Percentiles rank a stretch among this genome's conserved stretches.
Conservation (phyloP, 2,113 vertebrate genomes). For the Megatriorchis doriae region DNA sequence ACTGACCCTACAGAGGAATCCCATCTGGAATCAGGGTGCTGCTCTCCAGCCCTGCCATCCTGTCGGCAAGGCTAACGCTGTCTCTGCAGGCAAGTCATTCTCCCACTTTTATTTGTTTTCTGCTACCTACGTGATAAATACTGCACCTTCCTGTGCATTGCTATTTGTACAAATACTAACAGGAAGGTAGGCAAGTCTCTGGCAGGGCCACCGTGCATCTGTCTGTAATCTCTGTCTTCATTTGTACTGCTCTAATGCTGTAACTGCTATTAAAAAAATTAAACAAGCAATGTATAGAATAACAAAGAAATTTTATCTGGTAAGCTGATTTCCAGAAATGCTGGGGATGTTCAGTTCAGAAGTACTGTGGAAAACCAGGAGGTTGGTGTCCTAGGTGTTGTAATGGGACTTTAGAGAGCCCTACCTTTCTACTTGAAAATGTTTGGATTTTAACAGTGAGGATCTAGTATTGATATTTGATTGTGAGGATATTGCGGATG, state of each 20-base stretch:
- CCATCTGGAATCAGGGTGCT: not conserved
- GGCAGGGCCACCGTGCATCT: rapidly evolving
- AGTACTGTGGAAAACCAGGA: not conserved
- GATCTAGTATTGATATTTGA: not conserved
- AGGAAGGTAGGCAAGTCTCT: not conserved
- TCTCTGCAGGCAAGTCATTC: not conserved
- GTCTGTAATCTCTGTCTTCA: not conserved
- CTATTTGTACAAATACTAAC: not conserved
- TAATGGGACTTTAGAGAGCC: not conserved
- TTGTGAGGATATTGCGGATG: not conserved
- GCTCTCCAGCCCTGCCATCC: not conserved
- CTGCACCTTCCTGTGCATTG: not conserved
- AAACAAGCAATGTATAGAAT: not conserved
- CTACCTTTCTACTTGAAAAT: not conserved
- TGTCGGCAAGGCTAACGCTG: rapidly evolving
- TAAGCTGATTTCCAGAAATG: not conserved
- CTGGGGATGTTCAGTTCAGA: not conserved
- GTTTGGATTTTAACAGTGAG: not conserved
- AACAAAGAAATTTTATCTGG: not conserved
- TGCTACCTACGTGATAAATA: not conserved
- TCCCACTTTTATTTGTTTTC: not conserved
- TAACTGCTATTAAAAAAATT: not conserved
- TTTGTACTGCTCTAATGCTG: not conserved
- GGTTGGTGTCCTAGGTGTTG: not conserved
- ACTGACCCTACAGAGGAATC: not conserved